A percentile compares a stretch with the other conserved stretches of the same genome.
Conservation (phyloP, 2,888 invertebrate genomes). For the Ormia ochracea region DNA sequence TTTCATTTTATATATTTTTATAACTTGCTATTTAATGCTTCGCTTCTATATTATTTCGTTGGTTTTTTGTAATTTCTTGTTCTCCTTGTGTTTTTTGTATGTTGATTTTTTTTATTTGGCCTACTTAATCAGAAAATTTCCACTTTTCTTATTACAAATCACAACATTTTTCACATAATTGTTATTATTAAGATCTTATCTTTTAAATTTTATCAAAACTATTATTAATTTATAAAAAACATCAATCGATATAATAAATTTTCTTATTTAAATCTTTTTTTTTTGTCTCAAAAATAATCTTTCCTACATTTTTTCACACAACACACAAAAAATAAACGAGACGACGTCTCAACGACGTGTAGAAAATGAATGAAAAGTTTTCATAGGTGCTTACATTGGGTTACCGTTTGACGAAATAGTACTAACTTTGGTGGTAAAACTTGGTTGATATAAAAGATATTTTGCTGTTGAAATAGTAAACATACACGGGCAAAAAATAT, state of each 20-base stretch:
- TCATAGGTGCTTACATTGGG: conserved; percentile 41
- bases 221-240: conserved; percentile 26
- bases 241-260: conserved; percentile 18
- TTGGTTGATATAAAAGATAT: not conserved
- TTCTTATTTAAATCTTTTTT: conserved; percentile 31
- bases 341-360: conserved; percentile 59
- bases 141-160: conserved; percentile 57
- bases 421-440: not conserved
- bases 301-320: conserved; percentile 58
- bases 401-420: not conserved
- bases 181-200: conserved; percentile 17
- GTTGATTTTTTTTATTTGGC: conserved; percentile 56
- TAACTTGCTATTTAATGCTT: conserved; percentile 48
- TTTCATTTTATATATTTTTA: conserved; percentile 38
- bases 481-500: too few relatives aligned
- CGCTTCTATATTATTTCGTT: conserved; percentile 50
- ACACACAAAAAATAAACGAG: conserved; percentile 50
- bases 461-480: not conserved
- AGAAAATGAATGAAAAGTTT: conserved; percentile 59
- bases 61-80: conserved; percentile 60
- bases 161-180: conserved; percentile 32
- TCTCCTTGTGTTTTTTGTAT: conserved; percentile 56
- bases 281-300: conserved; percentile 51
- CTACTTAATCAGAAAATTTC: conserved; percentile 61
- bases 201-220: conserved; percentile 52